Conservation (phyloP, 2,113 vertebrate species). For the Urocolius indicus region DNA sequence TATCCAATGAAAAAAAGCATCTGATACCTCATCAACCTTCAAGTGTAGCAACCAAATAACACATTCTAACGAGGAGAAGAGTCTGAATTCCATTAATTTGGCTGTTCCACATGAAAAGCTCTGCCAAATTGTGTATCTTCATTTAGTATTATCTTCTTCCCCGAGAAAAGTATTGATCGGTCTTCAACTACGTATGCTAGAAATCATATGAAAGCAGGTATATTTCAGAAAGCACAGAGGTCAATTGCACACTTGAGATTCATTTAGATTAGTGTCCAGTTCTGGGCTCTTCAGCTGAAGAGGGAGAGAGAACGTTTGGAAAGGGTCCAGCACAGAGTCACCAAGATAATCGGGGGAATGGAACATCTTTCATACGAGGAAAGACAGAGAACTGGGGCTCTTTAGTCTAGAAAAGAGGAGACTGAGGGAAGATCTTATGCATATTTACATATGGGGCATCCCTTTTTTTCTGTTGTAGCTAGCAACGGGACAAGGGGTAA, state of each 20-base stretch:
- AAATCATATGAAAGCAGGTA: neutral
- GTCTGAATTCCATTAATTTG: neutral
- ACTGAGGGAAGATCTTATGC: no score
- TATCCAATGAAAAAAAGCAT: neutral
- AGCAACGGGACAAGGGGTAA: no score
- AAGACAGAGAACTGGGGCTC: no score
- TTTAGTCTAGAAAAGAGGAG: no score
- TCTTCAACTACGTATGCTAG: neutral
- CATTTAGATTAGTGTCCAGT: neutral
- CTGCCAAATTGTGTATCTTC: neutral
- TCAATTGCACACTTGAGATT: neutral
- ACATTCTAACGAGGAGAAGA: neutral
- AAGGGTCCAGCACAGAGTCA: no score
- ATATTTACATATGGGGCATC: no score
- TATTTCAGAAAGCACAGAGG: neutral
- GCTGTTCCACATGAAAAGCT: neutral
- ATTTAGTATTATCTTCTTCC: neutral
- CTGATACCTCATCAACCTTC: neutral
- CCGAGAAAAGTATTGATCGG: neutral
- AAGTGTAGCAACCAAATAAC: neutral
- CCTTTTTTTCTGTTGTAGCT: no score
- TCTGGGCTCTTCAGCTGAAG: no score
- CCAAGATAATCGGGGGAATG: no score
- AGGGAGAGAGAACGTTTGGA: no score
- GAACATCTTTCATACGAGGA: no score